Evolutionary conservation across 2,113 vertebrate genomes (phyloP).

Genomic region (Strigops habroptila): DNA sequence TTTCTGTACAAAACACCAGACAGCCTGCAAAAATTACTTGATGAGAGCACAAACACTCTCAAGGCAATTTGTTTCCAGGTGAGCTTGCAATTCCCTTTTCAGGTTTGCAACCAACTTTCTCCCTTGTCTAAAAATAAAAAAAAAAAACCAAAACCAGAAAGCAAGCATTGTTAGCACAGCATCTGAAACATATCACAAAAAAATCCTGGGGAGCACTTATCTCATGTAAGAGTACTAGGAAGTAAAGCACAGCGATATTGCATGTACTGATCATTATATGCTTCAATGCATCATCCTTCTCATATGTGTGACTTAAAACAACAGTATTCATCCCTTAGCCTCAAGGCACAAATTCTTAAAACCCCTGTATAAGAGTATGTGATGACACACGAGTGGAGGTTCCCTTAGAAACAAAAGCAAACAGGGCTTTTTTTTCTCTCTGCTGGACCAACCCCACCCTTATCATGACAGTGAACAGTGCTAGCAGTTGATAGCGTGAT

Average conservation of each 20-base stretch:
- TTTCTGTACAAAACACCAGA: not conserved
- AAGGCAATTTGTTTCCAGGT: not conserved
- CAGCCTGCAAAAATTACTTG: not conserved
- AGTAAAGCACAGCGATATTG: not conserved
- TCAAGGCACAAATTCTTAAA: not conserved
- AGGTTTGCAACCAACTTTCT: not conserved
- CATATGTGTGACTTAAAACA: not conserved
- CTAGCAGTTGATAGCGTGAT: not conserved
- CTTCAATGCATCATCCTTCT: not conserved
- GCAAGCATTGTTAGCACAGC: not conserved
- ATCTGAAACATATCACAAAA: not conserved
- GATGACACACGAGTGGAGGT: not conserved
- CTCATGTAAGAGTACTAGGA: not conserved
- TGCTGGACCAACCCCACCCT: not conserved
- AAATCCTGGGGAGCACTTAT: not conserved
- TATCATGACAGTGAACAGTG: not conserved
- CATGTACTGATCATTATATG: not conserved
- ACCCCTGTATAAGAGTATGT: not conserved
- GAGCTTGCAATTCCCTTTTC: not conserved
- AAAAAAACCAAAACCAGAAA: not conserved
- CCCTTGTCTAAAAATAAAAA: rapidly evolving
- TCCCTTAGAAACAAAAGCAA: slow-evolving; percentile 42
- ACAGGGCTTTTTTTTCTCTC: not conserved
- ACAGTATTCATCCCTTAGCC: not conserved
- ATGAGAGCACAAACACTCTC: not conserved